These are phyloP conservation scores for Tineola bisselliella DNA, from an alignment of 2,888 invertebrate genomes.

Conservation along the genomic window DNA sequence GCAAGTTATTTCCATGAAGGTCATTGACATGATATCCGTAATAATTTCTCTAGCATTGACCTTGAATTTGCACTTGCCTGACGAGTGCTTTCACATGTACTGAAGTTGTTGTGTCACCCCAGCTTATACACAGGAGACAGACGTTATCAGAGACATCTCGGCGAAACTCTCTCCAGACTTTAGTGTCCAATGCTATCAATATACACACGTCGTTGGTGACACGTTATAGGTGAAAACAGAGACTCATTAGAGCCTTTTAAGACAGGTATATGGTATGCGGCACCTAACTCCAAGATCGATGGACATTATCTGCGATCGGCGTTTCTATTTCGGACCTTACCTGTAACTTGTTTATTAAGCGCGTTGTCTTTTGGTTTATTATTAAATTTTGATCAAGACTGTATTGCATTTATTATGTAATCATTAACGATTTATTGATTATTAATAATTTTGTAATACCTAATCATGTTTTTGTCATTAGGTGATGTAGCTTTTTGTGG, in stretches of 20 bases:
- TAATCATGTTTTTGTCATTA: neutral
- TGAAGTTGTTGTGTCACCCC: constrained; percentile 23
- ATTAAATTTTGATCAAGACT: neutral
- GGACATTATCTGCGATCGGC: constrained; percentile 27
- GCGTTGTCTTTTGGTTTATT: neutral
- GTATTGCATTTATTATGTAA: neutral
- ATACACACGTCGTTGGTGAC: constrained; percentile 26
- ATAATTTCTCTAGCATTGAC: constrained; percentile 31
- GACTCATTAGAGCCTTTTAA: constrained; percentile 46
- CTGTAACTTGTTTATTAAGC: neutral
- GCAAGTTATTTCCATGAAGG: constrained; percentile 5
- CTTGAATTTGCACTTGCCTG: constrained; percentile 43
- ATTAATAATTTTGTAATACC: no score
- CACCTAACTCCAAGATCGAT: constrained; percentile 23
- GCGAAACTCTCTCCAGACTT: constrained; percentile 39
- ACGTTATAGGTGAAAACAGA: constrained; percentile 40
- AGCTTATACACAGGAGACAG: constrained; percentile 18
- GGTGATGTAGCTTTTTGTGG: neutral
- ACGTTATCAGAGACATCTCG: constrained; percentile 31
- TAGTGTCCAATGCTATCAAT: constrained; percentile 41
- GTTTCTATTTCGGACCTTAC: constrained; percentile 11
- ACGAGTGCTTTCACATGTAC: constrained; percentile 46
- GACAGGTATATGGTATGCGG: constrained; percentile 36
- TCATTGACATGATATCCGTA: constrained; percentile 6
- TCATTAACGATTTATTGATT: neutral